phyloP scores from a whole-genome alignment of 2,888 invertebrate species.

The Spodoptera exigua region DNA sequence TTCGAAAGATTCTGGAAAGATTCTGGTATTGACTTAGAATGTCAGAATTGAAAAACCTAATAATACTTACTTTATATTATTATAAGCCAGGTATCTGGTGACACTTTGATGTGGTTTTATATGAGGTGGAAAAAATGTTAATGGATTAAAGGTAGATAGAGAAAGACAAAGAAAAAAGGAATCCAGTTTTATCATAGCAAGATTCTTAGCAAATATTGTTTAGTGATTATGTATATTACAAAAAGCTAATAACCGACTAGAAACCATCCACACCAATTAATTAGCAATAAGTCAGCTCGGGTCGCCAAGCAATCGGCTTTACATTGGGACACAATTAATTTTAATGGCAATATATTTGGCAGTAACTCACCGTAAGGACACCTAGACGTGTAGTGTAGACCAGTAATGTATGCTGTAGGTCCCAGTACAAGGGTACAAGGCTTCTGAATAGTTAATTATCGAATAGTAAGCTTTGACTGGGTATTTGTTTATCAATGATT shows the following conservation, averaged over 20 bases:
- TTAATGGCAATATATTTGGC: conserved; percentile 61
- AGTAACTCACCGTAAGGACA: conserved; percentile 63
- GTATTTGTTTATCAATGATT: conserved; percentile 8
- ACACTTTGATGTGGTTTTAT: too few relatives aligned
- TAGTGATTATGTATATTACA: too few relatives aligned
- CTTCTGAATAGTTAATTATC: conserved; percentile 41
- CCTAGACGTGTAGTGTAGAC: conserved; percentile 67
- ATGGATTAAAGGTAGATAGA: too few relatives aligned
- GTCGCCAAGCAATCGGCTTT: conserved; percentile 54
- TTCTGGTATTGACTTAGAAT: too few relatives aligned
- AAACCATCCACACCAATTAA: conserved; percentile 47
- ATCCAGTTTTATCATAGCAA: too few relatives aligned
- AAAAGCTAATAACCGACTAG: conserved; percentile 3
- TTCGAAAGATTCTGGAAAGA: too few relatives aligned
- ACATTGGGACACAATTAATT: conserved; percentile 62
- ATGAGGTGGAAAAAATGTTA: too few relatives aligned
- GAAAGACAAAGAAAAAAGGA: too few relatives aligned
- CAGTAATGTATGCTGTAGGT: conserved; percentile 39
- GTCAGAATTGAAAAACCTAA: too few relatives aligned
- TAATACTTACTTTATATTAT: too few relatives aligned
- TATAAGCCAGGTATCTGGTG: too few relatives aligned
- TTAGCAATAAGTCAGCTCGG: conserved; percentile 59
- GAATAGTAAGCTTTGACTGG: conserved; percentile 2
- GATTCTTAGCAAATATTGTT: too few relatives aligned
- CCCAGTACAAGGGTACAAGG: conserved; percentile 29